Evolutionary conservation across 2,888 invertebrate genomes (phyloP).

Genomic region (Strigamia crassipes): DNA sequence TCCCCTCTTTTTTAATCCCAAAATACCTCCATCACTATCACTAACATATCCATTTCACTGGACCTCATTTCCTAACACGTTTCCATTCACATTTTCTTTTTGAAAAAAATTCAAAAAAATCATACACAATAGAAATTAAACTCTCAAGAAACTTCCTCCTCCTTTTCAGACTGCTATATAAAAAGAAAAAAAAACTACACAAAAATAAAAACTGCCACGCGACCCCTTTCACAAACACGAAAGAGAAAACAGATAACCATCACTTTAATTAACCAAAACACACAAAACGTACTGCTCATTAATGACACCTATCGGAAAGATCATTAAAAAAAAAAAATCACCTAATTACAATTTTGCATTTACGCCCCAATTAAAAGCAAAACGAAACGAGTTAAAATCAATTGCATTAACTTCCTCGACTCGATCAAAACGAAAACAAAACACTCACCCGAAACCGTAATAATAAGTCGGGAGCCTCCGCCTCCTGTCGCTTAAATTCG

Average conservation of each 20-base stretch:
- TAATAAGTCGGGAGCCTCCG: slow-evolving; percentile 6
- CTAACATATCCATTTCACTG: neutral
- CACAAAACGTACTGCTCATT: neutral
- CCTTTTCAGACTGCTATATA: neutral
- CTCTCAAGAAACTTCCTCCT: neutral
- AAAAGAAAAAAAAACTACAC: neutral
- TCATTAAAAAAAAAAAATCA: neutral
- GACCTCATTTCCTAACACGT: neutral
- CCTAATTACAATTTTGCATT: neutral
- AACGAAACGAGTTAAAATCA: neutral
- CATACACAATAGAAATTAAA: neutral
- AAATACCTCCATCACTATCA: neutral
- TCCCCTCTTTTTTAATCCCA: neutral
- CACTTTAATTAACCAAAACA: neutral
- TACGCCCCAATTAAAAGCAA: slow-evolving; percentile 4
- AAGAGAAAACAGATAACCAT: slow-evolving; percentile 8
- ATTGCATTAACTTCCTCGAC: neutral
- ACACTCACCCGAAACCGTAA: neutral
- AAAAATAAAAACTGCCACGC: neutral
- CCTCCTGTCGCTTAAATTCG: neutral
- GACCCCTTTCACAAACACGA: slow-evolving; percentile 25
- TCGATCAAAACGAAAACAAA: neutral
- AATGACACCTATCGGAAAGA: neutral
- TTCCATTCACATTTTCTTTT: neutral
- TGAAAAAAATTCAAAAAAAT: neutral